Evolutionary conservation across 2,888 invertebrate species (phyloP).

Genomic region (Tridacna gigas): DNA sequence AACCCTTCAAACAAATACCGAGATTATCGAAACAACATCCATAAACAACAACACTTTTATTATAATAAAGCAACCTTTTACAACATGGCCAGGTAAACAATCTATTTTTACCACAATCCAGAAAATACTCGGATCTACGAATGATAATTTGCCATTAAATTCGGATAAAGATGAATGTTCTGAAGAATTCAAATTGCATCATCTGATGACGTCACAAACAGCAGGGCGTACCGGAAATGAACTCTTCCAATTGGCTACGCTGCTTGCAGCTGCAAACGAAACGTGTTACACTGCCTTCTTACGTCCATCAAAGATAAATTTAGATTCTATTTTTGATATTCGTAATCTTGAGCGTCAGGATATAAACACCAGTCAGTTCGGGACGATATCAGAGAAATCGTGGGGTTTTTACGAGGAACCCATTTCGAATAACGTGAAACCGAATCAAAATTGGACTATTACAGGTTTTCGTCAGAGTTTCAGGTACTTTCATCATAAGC

Average conservation of each 20-base stretch:
- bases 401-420: neutral
- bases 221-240: slow-evolving; percentile 1
- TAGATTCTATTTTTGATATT: neutral
- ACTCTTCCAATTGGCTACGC: neutral
- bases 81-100: no score
- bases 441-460: neutral
- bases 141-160: no score
- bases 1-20: no score
- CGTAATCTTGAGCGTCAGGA: neutral
- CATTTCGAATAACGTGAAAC: neutral
- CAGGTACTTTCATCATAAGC: slow-evolving; percentile 3
- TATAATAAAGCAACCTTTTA: no score
- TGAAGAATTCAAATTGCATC: neutral
- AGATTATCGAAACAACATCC: no score
- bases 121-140: no score
- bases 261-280: slow-evolving; percentile 7
- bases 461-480: neutral
- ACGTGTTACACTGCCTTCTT: neutral
- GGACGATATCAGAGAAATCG: neutral
- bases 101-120: no score
- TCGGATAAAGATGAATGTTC: neutral
- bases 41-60: no score
- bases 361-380: neutral
- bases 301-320: neutral
- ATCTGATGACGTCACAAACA: neutral